Percentiles rank a stretch among this genome's conserved stretches.
Evolutionary conservation across 2,888 invertebrate species (phyloP).

Genomic region (Microplitis deprimator): DNA sequence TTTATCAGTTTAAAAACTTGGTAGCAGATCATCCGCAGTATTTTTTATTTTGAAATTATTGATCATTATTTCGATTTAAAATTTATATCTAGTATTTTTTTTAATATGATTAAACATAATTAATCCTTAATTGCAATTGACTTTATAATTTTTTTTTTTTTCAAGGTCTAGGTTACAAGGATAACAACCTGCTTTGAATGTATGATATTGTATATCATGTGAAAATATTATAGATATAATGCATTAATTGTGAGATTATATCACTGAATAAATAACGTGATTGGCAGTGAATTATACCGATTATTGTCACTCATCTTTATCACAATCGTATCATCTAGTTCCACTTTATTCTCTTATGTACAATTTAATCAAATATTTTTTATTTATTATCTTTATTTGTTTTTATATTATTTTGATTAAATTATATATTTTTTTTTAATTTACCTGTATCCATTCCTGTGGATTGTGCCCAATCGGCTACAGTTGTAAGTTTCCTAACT

Average conservation of each 20-base stretch:
- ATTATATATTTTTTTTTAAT: background rate
- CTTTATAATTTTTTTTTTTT: background rate
- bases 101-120: background rate
- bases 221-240: background rate
- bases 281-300: constrained; percentile 8
- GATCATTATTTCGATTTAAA: too few species aligned
- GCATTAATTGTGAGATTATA: background rate
- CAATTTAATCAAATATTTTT: background rate
- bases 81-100: too few species aligned
- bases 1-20: too few species aligned
- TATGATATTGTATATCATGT: background rate
- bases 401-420: background rate
- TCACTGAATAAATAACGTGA: background rate
- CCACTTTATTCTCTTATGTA: background rate
- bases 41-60: too few species aligned
- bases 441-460: constrained; percentile 75
- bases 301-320: constrained; percentile 19
- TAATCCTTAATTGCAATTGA: background rate
- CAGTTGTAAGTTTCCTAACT: constrained; percentile 68
- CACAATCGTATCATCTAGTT: constrained; percentile 5
- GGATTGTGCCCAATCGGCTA: constrained; percentile 76
- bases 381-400: background rate
- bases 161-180: background rate
- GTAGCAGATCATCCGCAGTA: too few species aligned
- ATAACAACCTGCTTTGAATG: background rate